Evolutionary conservation across 2,888 invertebrate species (phyloP).

Genomic region (Pachliopta kotzebuea): DNA sequence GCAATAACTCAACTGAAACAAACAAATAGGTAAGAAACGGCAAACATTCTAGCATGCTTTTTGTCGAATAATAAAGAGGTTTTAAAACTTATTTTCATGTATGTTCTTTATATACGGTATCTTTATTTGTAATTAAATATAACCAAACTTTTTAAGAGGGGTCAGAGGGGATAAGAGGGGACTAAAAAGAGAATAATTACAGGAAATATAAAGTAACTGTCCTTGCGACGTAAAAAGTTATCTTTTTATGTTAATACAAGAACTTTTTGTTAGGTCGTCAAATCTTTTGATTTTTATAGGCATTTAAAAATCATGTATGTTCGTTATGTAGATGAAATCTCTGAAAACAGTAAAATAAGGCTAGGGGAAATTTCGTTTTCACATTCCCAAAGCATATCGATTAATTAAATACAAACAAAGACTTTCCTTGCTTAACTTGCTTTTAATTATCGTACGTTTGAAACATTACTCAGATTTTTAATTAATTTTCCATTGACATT

Average conservation of each 20-base stretch:
- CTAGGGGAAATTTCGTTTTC: neutral
- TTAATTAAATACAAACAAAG: conserved; percentile 34
- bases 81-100: no score
- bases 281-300: no score
- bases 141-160: no score
- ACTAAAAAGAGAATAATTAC: no score
- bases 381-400: conserved; percentile 5
- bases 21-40: conserved; percentile 32
- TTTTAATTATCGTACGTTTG: conserved; percentile 35
- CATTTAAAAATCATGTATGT: neutral
- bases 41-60: neutral
- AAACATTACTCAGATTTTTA: conserved; percentile 34
- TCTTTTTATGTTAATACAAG: neutral
- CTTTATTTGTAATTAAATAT: no score
- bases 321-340: neutral
- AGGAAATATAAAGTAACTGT: no score
- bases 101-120: no score
- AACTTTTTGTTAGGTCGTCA: no score
- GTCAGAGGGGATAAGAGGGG: no score
- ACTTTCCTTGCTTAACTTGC: neutral
- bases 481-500: conserved; percentile 11
- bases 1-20: conserved; percentile 84
- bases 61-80: no score
- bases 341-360: neutral
- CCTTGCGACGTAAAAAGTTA: no score